Percentiles rank a stretch among this genome's conserved stretches.
Evolutionary conservation across 2,888 invertebrate genomes (phyloP).

Genomic region (Tachystola acroxantha): DNA sequence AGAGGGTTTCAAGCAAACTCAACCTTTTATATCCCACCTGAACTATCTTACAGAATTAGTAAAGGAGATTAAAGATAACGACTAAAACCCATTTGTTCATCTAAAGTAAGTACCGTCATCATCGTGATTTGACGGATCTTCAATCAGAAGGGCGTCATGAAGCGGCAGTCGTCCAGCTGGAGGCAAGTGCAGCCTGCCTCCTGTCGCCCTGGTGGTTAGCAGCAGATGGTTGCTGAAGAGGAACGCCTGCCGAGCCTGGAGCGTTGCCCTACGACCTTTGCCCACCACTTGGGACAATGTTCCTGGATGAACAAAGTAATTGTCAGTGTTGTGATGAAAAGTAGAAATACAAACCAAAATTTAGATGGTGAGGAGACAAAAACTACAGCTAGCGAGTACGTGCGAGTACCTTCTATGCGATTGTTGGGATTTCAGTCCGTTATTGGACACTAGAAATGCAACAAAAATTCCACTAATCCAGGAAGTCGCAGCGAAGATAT

Average conservation of each 20-base stretch:
- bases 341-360: no score
- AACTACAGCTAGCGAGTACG: no score
- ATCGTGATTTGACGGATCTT: constrained; percentile 86
- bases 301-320: constrained; percentile 78
- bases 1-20: no score
- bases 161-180: constrained; percentile 89
- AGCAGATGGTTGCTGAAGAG: constrained; percentile 94
- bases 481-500: no score
- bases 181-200: constrained; percentile 92
- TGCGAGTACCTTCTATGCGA: no score
- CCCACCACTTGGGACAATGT: constrained; percentile 86
- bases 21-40: no score
- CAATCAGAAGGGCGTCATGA: constrained; percentile 90
- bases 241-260: constrained; percentile 86
- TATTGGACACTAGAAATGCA: not conserved
- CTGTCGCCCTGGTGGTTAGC: constrained; percentile 88
- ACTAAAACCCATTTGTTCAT: no score
- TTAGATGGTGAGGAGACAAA: no score
- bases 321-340: no score
- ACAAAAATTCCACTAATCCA: no score
- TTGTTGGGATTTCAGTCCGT: not conserved
- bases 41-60: no score
- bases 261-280: constrained; percentile 62
- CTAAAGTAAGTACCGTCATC: constrained; percentile 86
- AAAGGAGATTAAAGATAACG: no score